A percentile compares a stretch with the other conserved stretches of the same genome.
Conservation (phyloP, 23 tunicate genomes). For the Ciona savignyi region DNA sequence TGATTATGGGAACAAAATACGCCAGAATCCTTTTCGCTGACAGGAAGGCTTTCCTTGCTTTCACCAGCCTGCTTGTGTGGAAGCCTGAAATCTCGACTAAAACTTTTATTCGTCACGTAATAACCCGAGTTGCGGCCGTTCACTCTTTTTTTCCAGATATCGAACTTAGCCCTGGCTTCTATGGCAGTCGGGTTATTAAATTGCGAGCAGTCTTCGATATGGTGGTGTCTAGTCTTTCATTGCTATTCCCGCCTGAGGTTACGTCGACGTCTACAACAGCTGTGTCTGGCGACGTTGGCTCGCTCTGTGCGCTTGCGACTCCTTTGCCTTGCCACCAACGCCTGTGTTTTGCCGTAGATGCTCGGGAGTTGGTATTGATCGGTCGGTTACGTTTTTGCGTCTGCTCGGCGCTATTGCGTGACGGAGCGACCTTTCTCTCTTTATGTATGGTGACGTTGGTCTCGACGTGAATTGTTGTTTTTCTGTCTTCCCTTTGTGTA, state of each 20-base stretch:
- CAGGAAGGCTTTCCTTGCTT: not conserved
- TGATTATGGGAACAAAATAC: not conserved
- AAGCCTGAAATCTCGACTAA: not conserved
- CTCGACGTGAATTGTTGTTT: not conserved
- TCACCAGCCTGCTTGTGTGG: not conserved
- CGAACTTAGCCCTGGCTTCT: not conserved
- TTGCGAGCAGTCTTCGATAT: not conserved
- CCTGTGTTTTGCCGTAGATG: not conserved
- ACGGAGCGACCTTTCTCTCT: not conserved
- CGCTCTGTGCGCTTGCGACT: not conserved
- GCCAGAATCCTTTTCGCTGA: not conserved
- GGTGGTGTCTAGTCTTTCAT: not conserved
- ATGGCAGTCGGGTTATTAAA: not conserved
- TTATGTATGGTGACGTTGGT: not conserved
- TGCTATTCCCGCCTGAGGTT: conserved; percentile 1
- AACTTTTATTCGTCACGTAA: not conserved
- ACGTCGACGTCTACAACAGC: conserved; percentile 26
- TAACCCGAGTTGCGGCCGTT: not conserved
- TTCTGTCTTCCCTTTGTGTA: not conserved
- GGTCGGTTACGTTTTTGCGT: not conserved
- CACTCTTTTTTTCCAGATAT: not conserved
- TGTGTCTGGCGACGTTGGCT: conserved; percentile 28
- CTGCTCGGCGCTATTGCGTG: not conserved
- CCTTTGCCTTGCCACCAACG: not conserved
- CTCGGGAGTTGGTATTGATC: not conserved